Evolutionary conservation across 2,113 vertebrate genomes (phyloP).

Genomic region (Zingel zingel): DNA sequence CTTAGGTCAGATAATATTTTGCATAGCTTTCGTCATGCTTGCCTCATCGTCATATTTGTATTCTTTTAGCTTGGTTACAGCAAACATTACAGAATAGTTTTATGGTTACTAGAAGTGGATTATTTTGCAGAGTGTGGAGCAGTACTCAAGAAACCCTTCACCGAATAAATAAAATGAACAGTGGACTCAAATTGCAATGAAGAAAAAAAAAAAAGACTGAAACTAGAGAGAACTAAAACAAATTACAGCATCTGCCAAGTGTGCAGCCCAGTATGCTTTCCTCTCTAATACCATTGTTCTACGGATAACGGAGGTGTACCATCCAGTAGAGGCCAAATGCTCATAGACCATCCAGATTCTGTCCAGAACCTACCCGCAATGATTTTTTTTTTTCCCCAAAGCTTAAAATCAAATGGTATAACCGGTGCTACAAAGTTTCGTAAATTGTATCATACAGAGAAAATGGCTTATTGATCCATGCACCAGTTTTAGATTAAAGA

Average conservation of each 20-base stretch:
- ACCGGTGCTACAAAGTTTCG: constrained; percentile 69
- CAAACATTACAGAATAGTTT: neutral
- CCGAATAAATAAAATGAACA: neutral
- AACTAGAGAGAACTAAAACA: neutral
- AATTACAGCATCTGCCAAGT: constrained; percentile 19
- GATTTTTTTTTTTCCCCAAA: constrained; percentile 58
- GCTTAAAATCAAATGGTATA: constrained; percentile 74
- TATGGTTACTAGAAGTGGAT: neutral
- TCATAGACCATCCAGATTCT: constrained; percentile 42
- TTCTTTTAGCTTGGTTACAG: neutral
- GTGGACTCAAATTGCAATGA: neutral
- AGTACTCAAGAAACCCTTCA: constrained; percentile 1
- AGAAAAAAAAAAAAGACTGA: neutral
- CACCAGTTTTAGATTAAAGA: constrained; percentile 82
- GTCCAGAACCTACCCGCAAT: constrained; percentile 44
- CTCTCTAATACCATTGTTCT: constrained; percentile 24
- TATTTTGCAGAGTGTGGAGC: neutral
- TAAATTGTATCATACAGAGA: constrained; percentile 77
- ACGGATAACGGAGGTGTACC: constrained; percentile 37
- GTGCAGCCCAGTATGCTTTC: neutral
- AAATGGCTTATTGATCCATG: constrained; percentile 83
- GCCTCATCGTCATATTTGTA: neutral
- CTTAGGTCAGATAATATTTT: neutral
- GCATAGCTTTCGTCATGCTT: neutral
- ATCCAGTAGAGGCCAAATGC: constrained; percentile 52